Evolutionary conservation across 2,888 invertebrate genomes (phyloP).

Genomic region (Chymomyza amoena): DNA sequence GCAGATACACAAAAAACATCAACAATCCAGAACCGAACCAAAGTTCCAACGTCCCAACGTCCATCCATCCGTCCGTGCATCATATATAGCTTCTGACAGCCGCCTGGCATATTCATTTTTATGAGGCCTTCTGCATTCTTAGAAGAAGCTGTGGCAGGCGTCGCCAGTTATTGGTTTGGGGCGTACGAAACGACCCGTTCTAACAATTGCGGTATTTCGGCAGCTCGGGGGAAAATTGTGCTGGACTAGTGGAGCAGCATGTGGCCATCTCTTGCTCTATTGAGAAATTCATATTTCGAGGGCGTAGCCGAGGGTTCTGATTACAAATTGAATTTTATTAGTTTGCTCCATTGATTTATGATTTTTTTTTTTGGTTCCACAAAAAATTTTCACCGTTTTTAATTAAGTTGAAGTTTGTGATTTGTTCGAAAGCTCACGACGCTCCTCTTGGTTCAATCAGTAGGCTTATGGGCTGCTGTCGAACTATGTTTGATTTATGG

Average conservation of each 20-base stretch:
- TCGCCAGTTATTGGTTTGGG: constrained; percentile 6
- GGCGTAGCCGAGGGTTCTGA: constrained; percentile 48
- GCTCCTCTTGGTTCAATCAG: not conserved
- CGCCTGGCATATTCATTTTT: constrained; percentile 64
- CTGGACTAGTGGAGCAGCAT: not conserved
- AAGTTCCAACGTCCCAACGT: too few species aligned
- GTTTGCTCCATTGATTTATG: constrained; percentile 67
- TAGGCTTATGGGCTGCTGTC: constrained; percentile 55
- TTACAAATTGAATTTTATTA: constrained; percentile 70
- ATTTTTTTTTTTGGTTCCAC: constrained; percentile 29
- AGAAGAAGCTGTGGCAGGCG: constrained; percentile 38
- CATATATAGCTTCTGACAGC: constrained; percentile 58
- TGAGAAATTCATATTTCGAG: constrained; percentile 24
- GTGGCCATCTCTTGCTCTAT: constrained; percentile 9
- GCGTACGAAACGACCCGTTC: constrained; percentile 12
- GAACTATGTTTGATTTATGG: constrained; percentile 17
- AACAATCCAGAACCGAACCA: not conserved
- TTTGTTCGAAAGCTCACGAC: constrained; percentile 20
- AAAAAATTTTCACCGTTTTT: constrained; percentile 36
- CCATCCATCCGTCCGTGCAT: constrained; percentile 3
- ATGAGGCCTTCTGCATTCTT: constrained; percentile 60
- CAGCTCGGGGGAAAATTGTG: constrained; percentile 43
- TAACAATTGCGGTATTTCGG: constrained; percentile 59
- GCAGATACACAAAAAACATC: too few species aligned
- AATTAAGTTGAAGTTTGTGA: constrained; percentile 59